Evolutionary conservation across 2,888 invertebrate genomes (phyloP), one percentile per base, ranked within the genome.

Genomic region (Protophormia terraenovae): DNA sequence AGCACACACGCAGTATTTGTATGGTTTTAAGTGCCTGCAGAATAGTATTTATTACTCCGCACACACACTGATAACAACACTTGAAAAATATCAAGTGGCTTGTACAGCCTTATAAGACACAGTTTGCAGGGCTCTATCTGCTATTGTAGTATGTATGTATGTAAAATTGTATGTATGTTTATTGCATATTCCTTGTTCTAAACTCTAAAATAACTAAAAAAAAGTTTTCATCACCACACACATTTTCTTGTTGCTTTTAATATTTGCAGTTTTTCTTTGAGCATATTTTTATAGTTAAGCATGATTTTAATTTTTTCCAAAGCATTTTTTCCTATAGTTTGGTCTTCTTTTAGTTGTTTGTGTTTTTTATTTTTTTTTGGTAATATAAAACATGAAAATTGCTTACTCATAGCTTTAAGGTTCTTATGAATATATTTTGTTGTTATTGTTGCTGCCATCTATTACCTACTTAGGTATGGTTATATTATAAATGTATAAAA

Each of bases 351-450:
- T 62, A 10, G 35, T 64, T 75, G 35, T 47, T 50, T n/a, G 22
- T 64, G 14, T 0, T 53, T 32, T 45, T 66, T 81, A n/a, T 55
- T 73, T n/a, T 75, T 71, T 79, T 75, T 66, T 76, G 58, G 82
- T 71, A 73, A 75, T 79, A 71, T 64, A 58, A 82, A 85, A 82
- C 50, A 69, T 71, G 71, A 66, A 82, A 82, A 82, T 82, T 85
- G 85, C 85, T 85, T 82, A 82, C 71, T 85, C 85, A 85, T 79
- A 60, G 85, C 78, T 82, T 82, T 75, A 64, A 78, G 85, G 73
- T 75, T 69, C 62, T 72, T 71, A 55, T 79, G 64, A 22, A 41
- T 38, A 16, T 27, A n/a, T n/a, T 41, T 64, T 72, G 14, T 16
- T 79, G 66, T 55, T 32, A 22, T 35, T 41, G 24, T 60, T 50